phyloP scores from a whole-genome alignment of 2,797 vertebrate species.

The Salmo trutta region DNA sequence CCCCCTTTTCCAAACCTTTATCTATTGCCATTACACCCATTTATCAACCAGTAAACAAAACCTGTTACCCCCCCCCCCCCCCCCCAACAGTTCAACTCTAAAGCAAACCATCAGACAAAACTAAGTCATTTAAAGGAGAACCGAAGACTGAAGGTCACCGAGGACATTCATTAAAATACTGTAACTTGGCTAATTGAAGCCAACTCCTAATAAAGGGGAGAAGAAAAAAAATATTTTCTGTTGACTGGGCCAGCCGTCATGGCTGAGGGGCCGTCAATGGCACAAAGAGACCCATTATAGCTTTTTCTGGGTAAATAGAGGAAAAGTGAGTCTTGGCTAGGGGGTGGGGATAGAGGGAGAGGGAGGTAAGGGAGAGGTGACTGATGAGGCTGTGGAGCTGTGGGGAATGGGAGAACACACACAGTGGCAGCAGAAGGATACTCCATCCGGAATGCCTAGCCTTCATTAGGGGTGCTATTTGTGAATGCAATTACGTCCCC shows the following conservation, averaged over 20 bases:
- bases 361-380: conserved; percentile 47
- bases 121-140: conserved; percentile 66
- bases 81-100: background rate
- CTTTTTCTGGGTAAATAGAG: conserved; percentile 75
- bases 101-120: conserved; percentile 50
- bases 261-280: background rate
- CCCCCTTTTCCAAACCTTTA: conserved; percentile 55
- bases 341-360: conserved; percentile 36
- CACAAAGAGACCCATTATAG: conserved; percentile 76
- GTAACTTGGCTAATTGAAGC: conserved; percentile 72
- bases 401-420: conserved; percentile 21
- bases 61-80: conserved; percentile 28
- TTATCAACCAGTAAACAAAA: conserved; percentile 71
- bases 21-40: conserved; percentile 64
- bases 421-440: conserved; percentile 41
- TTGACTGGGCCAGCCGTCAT: conserved; percentile 26
- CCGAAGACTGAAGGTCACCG: conserved; percentile 69
- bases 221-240: background rate
- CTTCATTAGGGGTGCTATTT: conserved; percentile 53
- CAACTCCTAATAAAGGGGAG: conserved; percentile 64
- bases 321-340: conserved; percentile 50
- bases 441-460: conserved; percentile 33
- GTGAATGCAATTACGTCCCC: conserved; percentile 67
- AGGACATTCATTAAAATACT: conserved; percentile 70
- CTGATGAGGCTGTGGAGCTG: conserved; percentile 61